Evolutionary conservation across 1,140 invertebrate genomes (phyloP).

Genomic region (Drosophila ficusphila): DNA sequence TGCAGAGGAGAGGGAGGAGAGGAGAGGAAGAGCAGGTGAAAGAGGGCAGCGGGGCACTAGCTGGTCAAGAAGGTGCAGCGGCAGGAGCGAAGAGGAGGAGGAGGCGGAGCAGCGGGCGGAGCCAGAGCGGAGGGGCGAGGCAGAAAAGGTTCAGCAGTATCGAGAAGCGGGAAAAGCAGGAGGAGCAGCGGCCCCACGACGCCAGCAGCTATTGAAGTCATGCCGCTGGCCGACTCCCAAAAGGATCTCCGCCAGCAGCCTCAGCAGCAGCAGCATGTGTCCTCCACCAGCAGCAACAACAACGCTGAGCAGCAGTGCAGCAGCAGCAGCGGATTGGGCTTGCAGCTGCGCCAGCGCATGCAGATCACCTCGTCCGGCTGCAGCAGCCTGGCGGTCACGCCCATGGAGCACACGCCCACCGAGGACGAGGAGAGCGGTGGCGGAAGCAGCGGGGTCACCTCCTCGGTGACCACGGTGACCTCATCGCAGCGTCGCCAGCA

Average conservation of each 20-base stretch:
- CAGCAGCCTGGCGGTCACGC: conserved; percentile 77
- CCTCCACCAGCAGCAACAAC: conserved; percentile 24
- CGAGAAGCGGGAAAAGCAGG: not conserved
- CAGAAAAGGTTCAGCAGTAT: not conserved
- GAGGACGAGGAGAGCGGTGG: conserved; percentile 71
- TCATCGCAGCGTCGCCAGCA: conserved; percentile 74
- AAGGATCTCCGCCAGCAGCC: conserved; percentile 78
- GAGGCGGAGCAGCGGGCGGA: not conserved
- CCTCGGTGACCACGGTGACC: conserved; percentile 66
- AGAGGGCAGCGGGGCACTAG: conserved; percentile 5
- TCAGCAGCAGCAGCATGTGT: conserved; percentile 47
- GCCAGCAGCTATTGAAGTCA: conserved; percentile 58
- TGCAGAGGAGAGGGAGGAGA: not conserved
- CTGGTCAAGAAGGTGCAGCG: not conserved
- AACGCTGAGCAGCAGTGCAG: conserved; percentile 22
- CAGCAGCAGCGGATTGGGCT: conserved; percentile 44
- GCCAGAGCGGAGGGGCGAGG: conserved; percentile 13
- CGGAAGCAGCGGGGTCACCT: conserved; percentile 2
- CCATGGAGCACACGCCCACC: conserved; percentile 81
- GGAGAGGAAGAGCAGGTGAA: not conserved
- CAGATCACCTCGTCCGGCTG: conserved; percentile 80
- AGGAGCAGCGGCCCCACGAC: conserved; percentile 29
- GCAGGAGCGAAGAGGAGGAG: conserved; percentile 1
- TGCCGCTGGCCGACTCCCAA: conserved; percentile 82
- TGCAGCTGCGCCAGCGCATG: conserved; percentile 72